Percentiles rank a stretch among this genome's conserved stretches.
These are phyloP conservation scores for Limnephilus rhombicus DNA, from an alignment of 2,888 invertebrate species.

Conservation along the genomic window DNA sequence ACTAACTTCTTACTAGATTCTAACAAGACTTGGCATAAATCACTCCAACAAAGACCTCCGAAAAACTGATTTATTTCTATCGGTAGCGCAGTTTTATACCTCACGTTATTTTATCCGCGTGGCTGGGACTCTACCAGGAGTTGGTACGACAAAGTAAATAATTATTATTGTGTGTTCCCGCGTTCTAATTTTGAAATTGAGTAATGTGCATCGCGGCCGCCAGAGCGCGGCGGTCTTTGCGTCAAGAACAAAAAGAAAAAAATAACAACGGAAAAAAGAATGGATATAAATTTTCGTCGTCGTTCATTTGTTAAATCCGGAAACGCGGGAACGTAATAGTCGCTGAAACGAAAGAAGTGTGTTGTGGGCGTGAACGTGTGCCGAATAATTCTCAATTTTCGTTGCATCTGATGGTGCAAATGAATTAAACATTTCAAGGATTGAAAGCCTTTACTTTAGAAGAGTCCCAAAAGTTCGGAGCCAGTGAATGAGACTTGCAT, in stretches of 20 bases:
- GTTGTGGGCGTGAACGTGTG: too few relatives aligned
- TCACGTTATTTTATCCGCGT: neutral
- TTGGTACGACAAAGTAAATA: neutral
- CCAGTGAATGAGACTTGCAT: too few relatives aligned
- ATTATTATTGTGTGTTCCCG: conserved; percentile 37
- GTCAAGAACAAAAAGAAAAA: conserved; percentile 47
- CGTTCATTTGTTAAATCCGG: conserved; percentile 28
- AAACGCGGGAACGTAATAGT: conserved; percentile 5
- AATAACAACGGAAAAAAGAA: conserved; percentile 13
- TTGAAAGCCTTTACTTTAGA: too few relatives aligned
- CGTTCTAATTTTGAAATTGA: conserved; percentile 59
- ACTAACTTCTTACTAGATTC: neutral
- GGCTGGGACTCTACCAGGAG: neutral
- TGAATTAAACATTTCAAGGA: too few relatives aligned
- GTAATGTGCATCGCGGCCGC: conserved; percentile 51
- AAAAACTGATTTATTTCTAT: neutral
- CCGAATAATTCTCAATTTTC: too few relatives aligned
- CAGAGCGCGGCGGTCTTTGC: conserved; percentile 61
- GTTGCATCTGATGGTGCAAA: too few relatives aligned
- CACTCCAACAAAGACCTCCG: neutral
- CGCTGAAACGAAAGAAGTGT: too few relatives aligned
- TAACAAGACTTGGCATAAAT: neutral
- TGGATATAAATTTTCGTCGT: conserved; percentile 13
- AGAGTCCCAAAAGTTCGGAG: too few relatives aligned
- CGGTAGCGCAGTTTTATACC: neutral